Evolutionary conservation across 2,797 vertebrate species (phyloP), one percentile per base, ranked within the genome.

Genomic region (Microctenopoma stevenorrisi): DNA sequence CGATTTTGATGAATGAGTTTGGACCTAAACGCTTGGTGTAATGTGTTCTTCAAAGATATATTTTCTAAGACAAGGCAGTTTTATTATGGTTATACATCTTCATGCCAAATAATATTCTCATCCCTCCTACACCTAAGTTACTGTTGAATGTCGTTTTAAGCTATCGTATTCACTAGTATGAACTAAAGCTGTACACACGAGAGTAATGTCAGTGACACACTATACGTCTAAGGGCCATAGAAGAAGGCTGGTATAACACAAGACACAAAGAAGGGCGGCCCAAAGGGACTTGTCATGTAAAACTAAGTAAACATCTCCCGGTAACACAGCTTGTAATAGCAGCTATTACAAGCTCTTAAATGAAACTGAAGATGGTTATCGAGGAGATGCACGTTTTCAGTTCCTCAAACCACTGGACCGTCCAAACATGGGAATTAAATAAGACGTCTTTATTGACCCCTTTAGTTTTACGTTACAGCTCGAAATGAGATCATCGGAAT

Each of bases 401-500:
- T 76, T 78, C 59, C 73, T 77, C 33, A 15, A 79, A 68, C 76
- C 80, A 64, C 74, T 78, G 74, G 76, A 78, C 52, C 49, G 37
- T 62, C 64, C 80, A 64, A 84, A 85, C 73, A 51, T 63, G 56
- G 73, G 72, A 70, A 86, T 88, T 64, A 85, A 90, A 86, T 82
- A 81, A 87, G 81, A 88, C 14, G 61, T 83, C 84, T 86, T 83
- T 89, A 91, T 90, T 86, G 90, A 93, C 89, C 82, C 82, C 78
- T 86, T 86, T 76, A 78, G 91, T 88, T 87, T 89, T 85, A 72
- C 82, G 84, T 93, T 91, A 90, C 89, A 74, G 83, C 76, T 78
- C 85, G 82, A 84, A 89, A 92, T 89, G 80, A 89, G 90, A 91
- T 92, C 88, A 88, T 66, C 72, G 78, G 59, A 81, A 81, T 64